Percentiles rank a stretch among this genome's conserved stretches.
Conservation (phyloP, 1,140 invertebrate genomes). For the Dendrolimus kikuchii region DNA sequence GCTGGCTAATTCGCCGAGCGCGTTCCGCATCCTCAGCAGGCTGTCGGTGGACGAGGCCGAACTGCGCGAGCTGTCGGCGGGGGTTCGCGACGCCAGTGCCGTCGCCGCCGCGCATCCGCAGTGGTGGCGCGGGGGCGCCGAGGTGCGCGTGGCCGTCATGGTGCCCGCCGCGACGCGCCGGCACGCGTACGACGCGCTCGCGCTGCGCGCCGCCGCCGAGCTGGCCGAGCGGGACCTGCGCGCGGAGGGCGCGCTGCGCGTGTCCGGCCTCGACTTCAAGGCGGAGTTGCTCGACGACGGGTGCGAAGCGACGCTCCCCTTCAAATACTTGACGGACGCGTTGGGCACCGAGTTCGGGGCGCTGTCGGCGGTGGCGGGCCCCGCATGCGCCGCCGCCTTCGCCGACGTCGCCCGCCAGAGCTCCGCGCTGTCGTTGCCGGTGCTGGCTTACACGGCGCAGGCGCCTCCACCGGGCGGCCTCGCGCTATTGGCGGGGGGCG, state of each 20-base stretch:
- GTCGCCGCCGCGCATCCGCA: constrained; percentile 5
- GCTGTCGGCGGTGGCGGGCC: constrained; percentile 43
- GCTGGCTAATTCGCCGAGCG: constrained; percentile 9
- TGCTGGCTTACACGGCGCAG: constrained; percentile 44
- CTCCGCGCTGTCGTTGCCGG: constrained; percentile 30
- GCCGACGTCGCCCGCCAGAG: constrained; percentile 41
- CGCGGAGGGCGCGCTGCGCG: constrained; percentile 6
- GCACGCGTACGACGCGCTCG: constrained; percentile 23
- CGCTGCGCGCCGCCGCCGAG: constrained; percentile 27
- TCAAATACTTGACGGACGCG: constrained; percentile 39
- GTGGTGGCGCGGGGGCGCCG: constrained; percentile 26
- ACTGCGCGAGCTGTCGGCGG: constrained; percentile 9
- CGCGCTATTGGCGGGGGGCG: constrained; percentile 32
- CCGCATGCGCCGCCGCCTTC: constrained; percentile 47
- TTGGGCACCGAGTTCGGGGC: constrained; percentile 38
- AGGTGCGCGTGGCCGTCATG: constrained; percentile 20
- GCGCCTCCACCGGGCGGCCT: constrained; percentile 19
- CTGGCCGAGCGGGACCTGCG: constrained; percentile 19
- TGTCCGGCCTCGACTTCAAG: constrained; percentile 19
- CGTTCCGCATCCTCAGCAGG: constrained; percentile 7
- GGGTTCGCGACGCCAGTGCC: constrained; percentile 11
- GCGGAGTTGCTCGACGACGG: constrained; percentile 39
- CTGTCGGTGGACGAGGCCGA: constrained; percentile 4
- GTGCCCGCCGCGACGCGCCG: constrained; percentile 10
- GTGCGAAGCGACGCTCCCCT: constrained; percentile 35